Evolutionary conservation across 2,113 vertebrate species (phyloP), one percentile per base, ranked within the genome.

Genomic region (Neotragus moschatus): DNA sequence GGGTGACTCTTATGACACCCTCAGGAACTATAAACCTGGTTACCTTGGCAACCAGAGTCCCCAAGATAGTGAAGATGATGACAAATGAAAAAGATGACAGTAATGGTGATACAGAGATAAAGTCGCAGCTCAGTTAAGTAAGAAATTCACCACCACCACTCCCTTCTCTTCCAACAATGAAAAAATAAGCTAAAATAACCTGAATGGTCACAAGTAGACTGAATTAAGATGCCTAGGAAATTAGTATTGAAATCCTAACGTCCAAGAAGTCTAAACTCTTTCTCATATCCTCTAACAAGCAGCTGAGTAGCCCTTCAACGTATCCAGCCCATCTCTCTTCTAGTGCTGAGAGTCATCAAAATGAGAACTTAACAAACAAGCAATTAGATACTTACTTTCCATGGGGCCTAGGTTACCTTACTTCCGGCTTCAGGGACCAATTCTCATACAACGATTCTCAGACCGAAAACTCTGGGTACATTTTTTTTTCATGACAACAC

Each of bases 61-160:
- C 51, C 91, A 47, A 87, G 90, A 96, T 94, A 94, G 96, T 11
- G 11, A 88, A 92, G 81, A 80, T 90, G 92, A 96, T 92, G 55
- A 96, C 81, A 81, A 90, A 97, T 84, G 85, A 87, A 96, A 96
- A 87, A 66, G n/a, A 93, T 94, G 73, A 93, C 1, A 1, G 23
- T 92, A 63, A 84, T 33, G 45, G 55, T 56, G 88, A 90, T 84
- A 14, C 53, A 77, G 53, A 96, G 95, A 96, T 79, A 93, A 97
- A 94, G 13, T 25, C 79, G 23, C 13, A 73, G 49, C 30, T 84
- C 90, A 30, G 30, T 86, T 88, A 90, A 53, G 58, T 84, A 91
- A 85, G 47, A 96, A 80, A 88, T 53, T 91, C 60, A 66, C 43
- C 39, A 87, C 75, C 66, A 82, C 58, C 2, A 8, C 55, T 19